These are phyloP conservation scores for Antennarius maculatus DNA, from an alignment of 2,797 vertebrate species.

Conservation along the genomic window DNA sequence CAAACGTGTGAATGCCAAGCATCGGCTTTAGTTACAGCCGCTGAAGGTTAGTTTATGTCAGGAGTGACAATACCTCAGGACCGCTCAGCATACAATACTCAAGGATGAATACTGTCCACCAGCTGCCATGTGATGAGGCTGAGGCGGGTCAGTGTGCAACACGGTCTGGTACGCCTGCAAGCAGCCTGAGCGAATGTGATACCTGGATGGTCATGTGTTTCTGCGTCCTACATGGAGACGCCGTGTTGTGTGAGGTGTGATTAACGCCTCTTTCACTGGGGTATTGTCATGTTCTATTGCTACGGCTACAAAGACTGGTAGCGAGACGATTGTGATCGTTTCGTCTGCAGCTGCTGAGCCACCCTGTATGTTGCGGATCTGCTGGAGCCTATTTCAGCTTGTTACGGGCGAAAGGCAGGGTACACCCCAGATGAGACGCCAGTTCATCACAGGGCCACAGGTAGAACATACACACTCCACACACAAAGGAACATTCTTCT, in stretches of 20 bases:
- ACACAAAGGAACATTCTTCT: no score
- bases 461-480: no score
- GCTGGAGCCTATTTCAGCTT: no score
- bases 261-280: constrained; percentile 86
- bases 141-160: constrained; percentile 40
- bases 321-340: no score
- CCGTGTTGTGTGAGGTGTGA: constrained; percentile 83
- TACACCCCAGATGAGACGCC: no score
- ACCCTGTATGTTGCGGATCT: no score
- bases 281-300: constrained; percentile 86
- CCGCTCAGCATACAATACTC: constrained; percentile 83
- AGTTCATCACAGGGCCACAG: no score
- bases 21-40: constrained; percentile 86
- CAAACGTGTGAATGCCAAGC: constrained; percentile 86
- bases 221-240: constrained; percentile 40
- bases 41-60: constrained; percentile 86
- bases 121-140: constrained; percentile 67
- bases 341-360: no score
- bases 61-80: constrained; percentile 76
- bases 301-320: constrained; percentile 69
- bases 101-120: constrained; percentile 66
- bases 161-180: constrained; percentile 40
- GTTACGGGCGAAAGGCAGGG: no score
- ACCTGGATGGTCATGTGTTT: constrained; percentile 58
- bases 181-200: constrained; percentile 53